phyloP scores from a whole-genome alignment of 2,888 invertebrate genomes.

The Stenodera caucasica region DNA sequence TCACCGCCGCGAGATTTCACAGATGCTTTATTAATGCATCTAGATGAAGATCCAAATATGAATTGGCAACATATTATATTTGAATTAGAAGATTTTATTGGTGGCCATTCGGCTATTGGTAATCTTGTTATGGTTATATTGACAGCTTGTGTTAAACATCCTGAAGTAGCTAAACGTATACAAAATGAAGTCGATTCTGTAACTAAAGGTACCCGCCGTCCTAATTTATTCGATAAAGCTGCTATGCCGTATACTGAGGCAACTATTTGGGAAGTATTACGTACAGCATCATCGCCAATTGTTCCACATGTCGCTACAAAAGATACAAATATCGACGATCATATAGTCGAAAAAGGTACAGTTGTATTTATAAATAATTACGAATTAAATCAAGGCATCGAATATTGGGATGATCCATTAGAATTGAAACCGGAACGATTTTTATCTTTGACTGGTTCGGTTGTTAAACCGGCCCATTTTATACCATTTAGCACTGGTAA shows the following conservation, averaged over 20 bases:
- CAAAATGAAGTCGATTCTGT: constrained; percentile 69
- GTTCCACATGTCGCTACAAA: constrained; percentile 87
- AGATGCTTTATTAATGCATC: constrained; percentile 73
- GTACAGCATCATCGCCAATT: constrained; percentile 83
- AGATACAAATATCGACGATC: constrained; percentile 72
- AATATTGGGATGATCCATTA: constrained; percentile 73
- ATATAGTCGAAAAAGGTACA: constrained; percentile 73
- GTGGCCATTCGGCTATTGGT: constrained; percentile 86
- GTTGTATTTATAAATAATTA: constrained; percentile 84
- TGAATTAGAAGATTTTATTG: constrained; percentile 84
- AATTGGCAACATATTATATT: constrained; percentile 78
- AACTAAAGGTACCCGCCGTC: constrained; percentile 59
- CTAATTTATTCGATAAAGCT: constrained; percentile 68
- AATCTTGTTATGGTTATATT: constrained; percentile 79
- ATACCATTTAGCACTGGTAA: constrained; percentile 85
- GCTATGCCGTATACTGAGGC: constrained; percentile 80
- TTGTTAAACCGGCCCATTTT: constrained; percentile 69
- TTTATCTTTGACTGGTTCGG: constrained; percentile 55
- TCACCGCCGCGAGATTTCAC: constrained; percentile 74
- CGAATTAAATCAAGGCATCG: constrained; percentile 71
- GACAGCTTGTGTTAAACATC: constrained; percentile 68
- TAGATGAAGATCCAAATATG: constrained; percentile 62
- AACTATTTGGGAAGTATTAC: constrained; percentile 75
- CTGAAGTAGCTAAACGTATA: constrained; percentile 66
- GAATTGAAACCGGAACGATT: constrained; percentile 78